A percentile compares a stretch with the other conserved stretches of the same genome.
phyloP scores from a whole-genome alignment of 2,113 vertebrate species.

The Petaurus breviceps region DNA sequence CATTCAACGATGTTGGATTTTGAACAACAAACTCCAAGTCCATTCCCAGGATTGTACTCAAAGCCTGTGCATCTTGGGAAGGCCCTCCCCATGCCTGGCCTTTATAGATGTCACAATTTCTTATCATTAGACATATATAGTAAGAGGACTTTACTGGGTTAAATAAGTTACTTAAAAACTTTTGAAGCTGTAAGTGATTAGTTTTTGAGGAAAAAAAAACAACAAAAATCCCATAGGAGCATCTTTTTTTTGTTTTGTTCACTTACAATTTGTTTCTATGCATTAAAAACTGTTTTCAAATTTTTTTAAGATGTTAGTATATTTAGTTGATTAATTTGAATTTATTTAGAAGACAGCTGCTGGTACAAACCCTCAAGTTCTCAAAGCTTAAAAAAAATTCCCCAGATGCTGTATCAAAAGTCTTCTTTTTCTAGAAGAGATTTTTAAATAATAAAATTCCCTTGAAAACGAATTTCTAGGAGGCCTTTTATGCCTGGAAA shows the following conservation, averaged over 20 bases:
- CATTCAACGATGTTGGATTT: background rate
- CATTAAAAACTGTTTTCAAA: background rate
- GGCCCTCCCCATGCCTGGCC: background rate
- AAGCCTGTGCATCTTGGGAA: background rate
- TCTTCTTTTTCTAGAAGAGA: slow-evolving; percentile 40
- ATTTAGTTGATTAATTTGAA: slow-evolving; percentile 16
- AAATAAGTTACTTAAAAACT: slow-evolving; percentile 18
- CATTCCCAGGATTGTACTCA: background rate
- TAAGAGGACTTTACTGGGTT: background rate
- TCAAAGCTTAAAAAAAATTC: slow-evolving; percentile 43
- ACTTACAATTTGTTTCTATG: slow-evolving; percentile 27
- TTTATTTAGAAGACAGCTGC: background rate
- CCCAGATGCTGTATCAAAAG: slow-evolving; percentile 20
- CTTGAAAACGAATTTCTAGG: slow-evolving; percentile 36
- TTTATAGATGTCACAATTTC: background rate
- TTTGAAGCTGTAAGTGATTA: slow-evolving; percentile 18
- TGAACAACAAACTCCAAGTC: background rate
- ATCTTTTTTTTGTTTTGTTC: background rate
- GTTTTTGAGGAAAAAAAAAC: slow-evolving; percentile 40
- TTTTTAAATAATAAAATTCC: slow-evolving; percentile 51
- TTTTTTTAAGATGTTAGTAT: slow-evolving; percentile 31
- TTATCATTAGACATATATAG: background rate
- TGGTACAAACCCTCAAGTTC: slow-evolving; percentile 25
- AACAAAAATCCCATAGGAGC: slow-evolving; percentile 40
- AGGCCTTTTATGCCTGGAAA: slow-evolving; percentile 41